These are phyloP conservation scores for Osmoderma eremita DNA, from an alignment of 2,888 invertebrate species.

Conservation along the genomic window DNA sequence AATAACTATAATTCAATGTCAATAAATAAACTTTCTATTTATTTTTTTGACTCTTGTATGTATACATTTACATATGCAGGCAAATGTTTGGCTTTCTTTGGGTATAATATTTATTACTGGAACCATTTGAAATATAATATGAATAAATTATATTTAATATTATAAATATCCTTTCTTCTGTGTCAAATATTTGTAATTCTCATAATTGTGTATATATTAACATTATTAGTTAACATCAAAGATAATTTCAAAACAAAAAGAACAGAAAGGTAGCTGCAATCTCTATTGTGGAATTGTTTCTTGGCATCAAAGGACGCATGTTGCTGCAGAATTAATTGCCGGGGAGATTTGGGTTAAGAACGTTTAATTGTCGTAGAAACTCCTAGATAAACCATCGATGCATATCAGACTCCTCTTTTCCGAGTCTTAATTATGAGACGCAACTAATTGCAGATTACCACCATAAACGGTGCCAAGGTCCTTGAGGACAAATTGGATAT, in stretches of 20 bases:
- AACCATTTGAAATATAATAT: too few species aligned
- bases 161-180: not conserved
- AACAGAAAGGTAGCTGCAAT: not conserved
- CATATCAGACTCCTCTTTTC: slow-evolving; percentile 12
- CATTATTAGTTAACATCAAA: not conserved
- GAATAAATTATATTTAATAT: too few species aligned
- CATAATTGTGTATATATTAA: not conserved
- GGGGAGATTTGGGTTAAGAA: slow-evolving; percentile 27
- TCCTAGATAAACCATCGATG: slow-evolving; percentile 28
- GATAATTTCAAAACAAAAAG: not conserved
- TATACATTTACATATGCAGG: too few species aligned
- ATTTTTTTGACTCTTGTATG: too few species aligned
- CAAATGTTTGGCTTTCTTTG: too few species aligned
- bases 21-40: too few species aligned
- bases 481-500: slow-evolving; percentile 85
- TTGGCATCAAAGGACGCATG: slow-evolving; percentile 17
- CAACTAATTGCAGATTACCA: slow-evolving; percentile 71
- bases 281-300: slow-evolving; percentile 11
- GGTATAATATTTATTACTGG: too few species aligned
- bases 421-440: slow-evolving; percentile 12
- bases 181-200: not conserved
- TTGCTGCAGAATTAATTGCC: slow-evolving; percentile 23
- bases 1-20: too few species aligned
- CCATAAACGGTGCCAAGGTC: slow-evolving; percentile 86
- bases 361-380: slow-evolving; percentile 4